Percentiles rank a stretch among this genome's conserved stretches.
phyloP scores from a whole-genome alignment of 2,888 invertebrate genomes.

The Noctuana brunneofusca region DNA sequence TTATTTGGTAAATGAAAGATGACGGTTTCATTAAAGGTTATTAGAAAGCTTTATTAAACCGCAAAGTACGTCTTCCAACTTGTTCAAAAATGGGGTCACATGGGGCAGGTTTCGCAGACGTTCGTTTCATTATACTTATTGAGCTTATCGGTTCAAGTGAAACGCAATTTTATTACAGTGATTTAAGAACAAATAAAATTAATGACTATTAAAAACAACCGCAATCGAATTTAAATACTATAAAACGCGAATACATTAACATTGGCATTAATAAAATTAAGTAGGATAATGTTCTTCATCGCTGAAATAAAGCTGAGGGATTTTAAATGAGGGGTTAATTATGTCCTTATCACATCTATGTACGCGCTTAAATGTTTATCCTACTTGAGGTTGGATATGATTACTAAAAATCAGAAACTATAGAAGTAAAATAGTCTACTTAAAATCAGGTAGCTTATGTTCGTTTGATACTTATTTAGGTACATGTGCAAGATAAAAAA shows the following conservation, averaged over 20 bases:
- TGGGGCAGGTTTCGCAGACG: background rate
- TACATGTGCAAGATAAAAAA: no score
- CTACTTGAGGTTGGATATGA: no score
- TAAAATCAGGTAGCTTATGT: no score
- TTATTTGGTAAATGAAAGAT: no score
- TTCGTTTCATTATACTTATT: background rate
- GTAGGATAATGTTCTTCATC: constrained; percentile 21
- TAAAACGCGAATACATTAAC: constrained; percentile 14
- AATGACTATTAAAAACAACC: constrained; percentile 10
- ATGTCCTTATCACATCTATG: no score
- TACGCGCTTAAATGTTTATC: no score
- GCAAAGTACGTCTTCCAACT: background rate
- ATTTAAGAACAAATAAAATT: constrained; percentile 13
- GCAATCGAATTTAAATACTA: constrained; percentile 3
- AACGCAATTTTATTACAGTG: constrained; percentile 8
- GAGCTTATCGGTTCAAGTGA: background rate
- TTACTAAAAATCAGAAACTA: no score
- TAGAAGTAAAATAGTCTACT: no score
- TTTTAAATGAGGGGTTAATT: no score
- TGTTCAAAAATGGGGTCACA: background rate
- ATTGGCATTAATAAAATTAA: constrained; percentile 22
- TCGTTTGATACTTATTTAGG: no score
- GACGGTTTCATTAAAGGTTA: no score
- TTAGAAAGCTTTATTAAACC: background rate
- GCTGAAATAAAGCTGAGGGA: background rate